Percentiles rank a stretch among this genome's conserved stretches.
Evolutionary conservation across 2,113 vertebrate species (phyloP).

Genomic region (Hippoglossus stenolepis): DNA sequence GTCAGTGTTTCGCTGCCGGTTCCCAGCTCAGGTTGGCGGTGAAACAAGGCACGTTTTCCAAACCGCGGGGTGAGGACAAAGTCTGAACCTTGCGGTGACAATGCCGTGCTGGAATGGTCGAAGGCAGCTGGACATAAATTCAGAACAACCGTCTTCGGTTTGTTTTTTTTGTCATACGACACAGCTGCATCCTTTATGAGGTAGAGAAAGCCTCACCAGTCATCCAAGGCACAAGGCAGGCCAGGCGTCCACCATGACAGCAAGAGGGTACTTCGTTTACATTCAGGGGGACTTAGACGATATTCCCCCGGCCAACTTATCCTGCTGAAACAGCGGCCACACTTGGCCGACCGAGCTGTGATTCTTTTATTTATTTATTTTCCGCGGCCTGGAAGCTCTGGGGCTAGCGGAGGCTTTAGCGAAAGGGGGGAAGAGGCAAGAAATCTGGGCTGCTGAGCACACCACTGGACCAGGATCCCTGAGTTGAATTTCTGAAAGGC

Average conservation of each 20-base stretch:
- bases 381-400: slow-evolving; percentile 56
- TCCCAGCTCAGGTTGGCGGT: slow-evolving; percentile 24
- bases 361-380: slow-evolving; percentile 30
- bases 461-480: slow-evolving; percentile 66
- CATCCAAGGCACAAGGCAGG: slow-evolving; percentile 62
- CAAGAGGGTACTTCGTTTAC: slow-evolving; percentile 71
- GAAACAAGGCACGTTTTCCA: neutral
- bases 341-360: slow-evolving; percentile 75
- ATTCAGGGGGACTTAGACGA: slow-evolving; percentile 73
- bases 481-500: slow-evolving; percentile 78
- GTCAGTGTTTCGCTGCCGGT: slow-evolving; percentile 22
- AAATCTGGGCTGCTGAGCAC: slow-evolving; percentile 71
- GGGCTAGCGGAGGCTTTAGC: slow-evolving; percentile 66
- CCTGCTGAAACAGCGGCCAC: slow-evolving; percentile 76
- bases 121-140: slow-evolving; percentile 59
- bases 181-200: slow-evolving; percentile 78
- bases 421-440: slow-evolving; percentile 36
- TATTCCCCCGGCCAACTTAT: slow-evolving; percentile 76
- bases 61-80: slow-evolving; percentile 8
- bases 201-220: slow-evolving; percentile 71
- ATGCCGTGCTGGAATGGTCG: slow-evolving; percentile 46
- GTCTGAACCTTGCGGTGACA: slow-evolving; percentile 41
- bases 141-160: slow-evolving; percentile 36
- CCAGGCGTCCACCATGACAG: slow-evolving; percentile 59
- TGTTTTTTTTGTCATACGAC: slow-evolving; percentile 29